Evolutionary conservation across 2,888 invertebrate species (phyloP), one percentile per base, ranked within the genome.

Genomic region (Tuta absoluta): DNA sequence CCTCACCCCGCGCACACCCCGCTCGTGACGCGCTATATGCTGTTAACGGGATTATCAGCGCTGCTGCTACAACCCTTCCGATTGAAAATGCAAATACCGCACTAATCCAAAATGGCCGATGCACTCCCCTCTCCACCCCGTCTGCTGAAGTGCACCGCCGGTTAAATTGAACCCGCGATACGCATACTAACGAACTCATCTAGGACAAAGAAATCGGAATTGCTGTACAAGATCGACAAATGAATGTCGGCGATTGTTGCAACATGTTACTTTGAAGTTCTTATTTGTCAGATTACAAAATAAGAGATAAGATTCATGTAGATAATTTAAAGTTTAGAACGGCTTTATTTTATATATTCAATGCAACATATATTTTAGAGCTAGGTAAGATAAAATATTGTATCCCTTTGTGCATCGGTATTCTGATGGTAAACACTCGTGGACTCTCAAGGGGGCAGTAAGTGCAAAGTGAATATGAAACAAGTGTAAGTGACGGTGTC

Each of bases 11-110:
- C n/a, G 41, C 41, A 2, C 14, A 4, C 45, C 17, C n/a, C 17
- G 45, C 49, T 56, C 62, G 23, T 53, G 49, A 17, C 59, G 62
- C 65, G 72, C 73, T 69, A 68, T 71, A 71, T 71, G 72, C 75
- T 68, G 75, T 71, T 79, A 77, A 76, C 75, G 72, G 74, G 80
- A 78, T 78, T 76, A 75, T 66, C 67, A 69, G 70, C 72, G 37
- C 41, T 37, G 58, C 58, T 23, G 3, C 51, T 17, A 60, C 77
- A 74, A 80, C 84, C 81, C 79, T 76, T 71, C 67, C 67, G 63
- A 85, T 85, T 83, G 80, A 77, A 81, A 86, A 86, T 86, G 87
- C 86, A 86, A 86, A 86, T 85, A 86, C 70, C 57, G 37, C 62
- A 76, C 76, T 85, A 84, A 85, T 83, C 76, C 85, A 81, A 79